Evolutionary conservation across 1,140 invertebrate genomes (phyloP).

Genomic region (Saccostrea echinata): DNA sequence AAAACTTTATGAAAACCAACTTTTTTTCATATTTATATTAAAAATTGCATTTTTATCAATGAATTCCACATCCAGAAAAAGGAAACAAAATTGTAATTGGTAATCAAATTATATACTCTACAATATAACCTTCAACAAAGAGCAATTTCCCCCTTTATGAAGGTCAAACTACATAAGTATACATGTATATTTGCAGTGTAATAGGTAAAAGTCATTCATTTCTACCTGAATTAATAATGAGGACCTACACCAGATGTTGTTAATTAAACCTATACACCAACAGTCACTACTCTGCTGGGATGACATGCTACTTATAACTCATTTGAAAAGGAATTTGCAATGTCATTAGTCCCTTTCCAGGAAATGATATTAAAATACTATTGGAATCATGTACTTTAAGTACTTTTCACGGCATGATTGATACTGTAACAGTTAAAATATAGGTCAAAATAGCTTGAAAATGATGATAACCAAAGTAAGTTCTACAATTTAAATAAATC

Average conservation of each 20-base stretch:
- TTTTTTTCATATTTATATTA: too few relatives aligned
- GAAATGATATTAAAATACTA: neutral
- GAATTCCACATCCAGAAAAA: too few relatives aligned
- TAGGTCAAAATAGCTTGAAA: too few relatives aligned
- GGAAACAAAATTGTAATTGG: too few relatives aligned
- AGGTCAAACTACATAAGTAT: neutral
- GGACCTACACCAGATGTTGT: neutral
- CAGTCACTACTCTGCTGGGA: neutral
- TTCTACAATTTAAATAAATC: too few relatives aligned
- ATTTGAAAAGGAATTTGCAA: slow-evolving; percentile 10
- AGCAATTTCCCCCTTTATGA: neutral
- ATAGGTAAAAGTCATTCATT: slow-evolving; percentile 17
- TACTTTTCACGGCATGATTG: too few relatives aligned
- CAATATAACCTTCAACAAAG: too few relatives aligned
- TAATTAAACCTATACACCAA: neutral
- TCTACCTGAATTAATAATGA: slow-evolving; percentile 27
- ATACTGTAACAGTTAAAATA: too few relatives aligned
- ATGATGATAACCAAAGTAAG: too few relatives aligned
- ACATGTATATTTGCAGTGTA: neutral
- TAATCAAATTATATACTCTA: too few relatives aligned
- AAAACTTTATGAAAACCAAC: too few relatives aligned
- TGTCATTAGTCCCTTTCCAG: neutral
- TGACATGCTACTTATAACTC: neutral
- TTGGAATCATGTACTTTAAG: neutral
- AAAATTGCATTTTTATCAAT: too few relatives aligned